A percentile compares a stretch with the other conserved stretches of the same genome.
Conservation (phyloP, 2,888 invertebrate genomes). For the Rugalucina vietnamica region DNA sequence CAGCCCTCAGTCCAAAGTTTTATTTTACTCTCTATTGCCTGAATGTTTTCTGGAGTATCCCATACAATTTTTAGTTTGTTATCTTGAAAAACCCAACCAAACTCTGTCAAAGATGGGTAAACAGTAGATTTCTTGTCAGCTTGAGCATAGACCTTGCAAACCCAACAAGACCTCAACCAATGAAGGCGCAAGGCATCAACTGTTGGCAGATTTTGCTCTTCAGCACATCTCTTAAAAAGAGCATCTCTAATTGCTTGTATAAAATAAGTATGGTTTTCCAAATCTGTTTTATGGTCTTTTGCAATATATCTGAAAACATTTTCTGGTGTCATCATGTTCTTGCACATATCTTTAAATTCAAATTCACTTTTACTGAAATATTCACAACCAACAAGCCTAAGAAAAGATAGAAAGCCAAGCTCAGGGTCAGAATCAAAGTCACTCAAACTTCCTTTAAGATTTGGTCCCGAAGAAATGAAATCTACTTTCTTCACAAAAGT, state of each 20-base stretch:
- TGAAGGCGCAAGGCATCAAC: slow-evolving; percentile 9
- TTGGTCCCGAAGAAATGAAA: background rate
- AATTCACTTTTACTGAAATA: background rate
- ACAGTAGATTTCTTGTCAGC: background rate
- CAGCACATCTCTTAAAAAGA: slow-evolving; percentile 1
- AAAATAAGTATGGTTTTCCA: background rate
- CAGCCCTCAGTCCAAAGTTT: slow-evolving; percentile 22
- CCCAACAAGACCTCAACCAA: slow-evolving; percentile 19
- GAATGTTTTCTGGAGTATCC: slow-evolving; percentile 9
- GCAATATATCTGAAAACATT: background rate
- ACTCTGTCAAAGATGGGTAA: background rate
- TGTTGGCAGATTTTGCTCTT: slow-evolving; percentile 12
- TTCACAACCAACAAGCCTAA: slow-evolving; percentile 4
- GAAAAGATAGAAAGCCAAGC: slow-evolving; percentile 7
- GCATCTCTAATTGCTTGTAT: slow-evolving; percentile 2
- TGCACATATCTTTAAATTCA: background rate
- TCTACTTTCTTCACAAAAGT: slow-evolving; percentile 1
- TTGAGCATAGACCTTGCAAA: background rate
- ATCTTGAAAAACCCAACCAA: background rate
- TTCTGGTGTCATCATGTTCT: background rate
- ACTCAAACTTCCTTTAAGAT: background rate
- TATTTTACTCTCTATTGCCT: background rate
- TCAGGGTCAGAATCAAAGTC: background rate
- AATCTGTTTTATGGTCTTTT: background rate
- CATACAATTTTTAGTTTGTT: slow-evolving; percentile 2